phyloP scores from a whole-genome alignment of 2,113 vertebrate species.

The Microcebus griseorufus region DNA sequence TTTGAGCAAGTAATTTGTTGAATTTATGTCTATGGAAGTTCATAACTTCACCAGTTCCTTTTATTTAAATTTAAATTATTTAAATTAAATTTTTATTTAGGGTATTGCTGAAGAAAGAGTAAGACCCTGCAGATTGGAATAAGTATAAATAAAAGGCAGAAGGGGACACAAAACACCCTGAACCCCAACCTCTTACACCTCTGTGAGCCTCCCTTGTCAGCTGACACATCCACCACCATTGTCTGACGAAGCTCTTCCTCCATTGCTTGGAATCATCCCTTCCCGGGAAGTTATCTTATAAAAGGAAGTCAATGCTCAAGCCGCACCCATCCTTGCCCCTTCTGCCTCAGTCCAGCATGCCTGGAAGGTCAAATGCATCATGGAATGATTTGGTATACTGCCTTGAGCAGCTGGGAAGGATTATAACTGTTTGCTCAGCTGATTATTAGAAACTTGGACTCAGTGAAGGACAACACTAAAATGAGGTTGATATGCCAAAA shows the following conservation, averaged over 20 bases:
- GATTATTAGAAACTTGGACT: slow-evolving; percentile 48
- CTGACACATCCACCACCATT: background rate
- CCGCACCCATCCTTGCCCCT: background rate
- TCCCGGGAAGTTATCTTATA: background rate
- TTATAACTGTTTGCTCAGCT: slow-evolving; percentile 56
- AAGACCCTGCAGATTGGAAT: background rate
- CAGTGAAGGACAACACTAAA: background rate
- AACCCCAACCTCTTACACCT: background rate
- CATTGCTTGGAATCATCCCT: background rate
- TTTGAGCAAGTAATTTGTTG: background rate
- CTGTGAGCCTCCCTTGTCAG: background rate
- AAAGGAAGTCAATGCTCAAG: background rate
- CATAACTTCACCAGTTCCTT: background rate
- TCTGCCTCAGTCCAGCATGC: background rate
- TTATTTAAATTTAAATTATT: background rate
- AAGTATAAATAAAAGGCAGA: background rate
- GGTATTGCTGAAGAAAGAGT: background rate
- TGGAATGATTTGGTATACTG: background rate
- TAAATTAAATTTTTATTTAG: no score
- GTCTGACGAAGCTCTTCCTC: background rate
- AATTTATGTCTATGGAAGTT: background rate
- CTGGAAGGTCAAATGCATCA: slow-evolving; percentile 14
- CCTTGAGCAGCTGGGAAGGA: slow-evolving; percentile 45
- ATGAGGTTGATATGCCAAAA: slow-evolving; percentile 15
- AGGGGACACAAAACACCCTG: background rate